A percentile compares a stretch with the other conserved stretches of the same genome.
phyloP scores from a whole-genome alignment of 2,797 vertebrate genomes.

The Falco naumanni region DNA sequence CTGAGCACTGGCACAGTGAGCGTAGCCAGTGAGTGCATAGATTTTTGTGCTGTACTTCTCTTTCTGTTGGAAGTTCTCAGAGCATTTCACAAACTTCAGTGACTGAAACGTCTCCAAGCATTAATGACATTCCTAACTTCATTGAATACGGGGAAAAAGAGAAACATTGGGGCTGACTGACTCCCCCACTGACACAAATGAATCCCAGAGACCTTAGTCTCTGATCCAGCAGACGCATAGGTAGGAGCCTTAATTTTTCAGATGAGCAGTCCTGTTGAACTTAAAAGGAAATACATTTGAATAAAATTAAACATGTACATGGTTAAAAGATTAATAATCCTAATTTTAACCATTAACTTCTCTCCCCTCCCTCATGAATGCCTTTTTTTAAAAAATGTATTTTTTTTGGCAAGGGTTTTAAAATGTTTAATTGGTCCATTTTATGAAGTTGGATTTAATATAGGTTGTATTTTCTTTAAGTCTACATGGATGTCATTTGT shows the following conservation, averaged over 20 bases:
- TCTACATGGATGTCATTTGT: background rate
- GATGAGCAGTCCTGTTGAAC: background rate
- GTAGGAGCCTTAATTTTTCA: slow-evolving; percentile 9
- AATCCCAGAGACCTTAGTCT: background rate
- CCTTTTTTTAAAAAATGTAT: background rate
- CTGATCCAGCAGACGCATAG: background rate
- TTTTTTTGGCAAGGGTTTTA: background rate
- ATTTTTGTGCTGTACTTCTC: background rate
- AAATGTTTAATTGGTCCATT: background rate
- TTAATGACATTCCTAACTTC: background rate
- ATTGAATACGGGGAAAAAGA: background rate
- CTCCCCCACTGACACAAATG: background rate
- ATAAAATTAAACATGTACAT: background rate
- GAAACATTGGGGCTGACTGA: background rate
- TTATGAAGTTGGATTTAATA: background rate
- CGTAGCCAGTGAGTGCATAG: background rate
- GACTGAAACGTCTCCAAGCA: background rate
- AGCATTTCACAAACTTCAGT: background rate
- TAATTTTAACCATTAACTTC: background rate
- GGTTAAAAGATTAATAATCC: background rate
- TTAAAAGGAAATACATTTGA: background rate
- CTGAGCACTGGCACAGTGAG: background rate
- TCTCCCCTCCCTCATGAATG: background rate
- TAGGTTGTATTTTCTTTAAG: background rate
- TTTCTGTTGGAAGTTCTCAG: background rate